Evolutionary conservation across 2,888 invertebrate genomes (phyloP).

Genomic region (Epirrhoe tristata): DNA sequence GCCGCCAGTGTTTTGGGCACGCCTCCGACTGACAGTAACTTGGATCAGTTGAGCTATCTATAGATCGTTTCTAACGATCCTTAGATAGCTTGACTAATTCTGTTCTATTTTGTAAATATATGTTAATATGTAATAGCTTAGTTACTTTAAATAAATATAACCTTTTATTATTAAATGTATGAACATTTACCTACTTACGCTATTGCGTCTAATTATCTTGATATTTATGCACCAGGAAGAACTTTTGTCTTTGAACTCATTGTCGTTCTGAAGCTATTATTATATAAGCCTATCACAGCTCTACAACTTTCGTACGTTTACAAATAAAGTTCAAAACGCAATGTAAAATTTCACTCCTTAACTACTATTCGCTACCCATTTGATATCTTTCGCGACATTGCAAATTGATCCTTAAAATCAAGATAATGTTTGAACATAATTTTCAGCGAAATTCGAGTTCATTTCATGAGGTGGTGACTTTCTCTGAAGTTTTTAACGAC

Average conservation of each 20-base stretch:
- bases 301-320: background rate
- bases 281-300: too few species aligned
- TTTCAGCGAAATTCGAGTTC: slow-evolving; percentile 1
- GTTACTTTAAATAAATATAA: too few species aligned
- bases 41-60: too few species aligned
- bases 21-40: too few species aligned
- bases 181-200: too few species aligned
- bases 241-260: background rate
- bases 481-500: slow-evolving; percentile 38
- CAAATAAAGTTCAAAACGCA: background rate
- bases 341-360: background rate
- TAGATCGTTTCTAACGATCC: too few species aligned
- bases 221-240: background rate
- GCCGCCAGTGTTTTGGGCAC: too few species aligned
- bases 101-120: too few species aligned
- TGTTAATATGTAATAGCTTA: too few species aligned
- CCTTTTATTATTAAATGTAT: too few species aligned
- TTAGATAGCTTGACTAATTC: too few species aligned
- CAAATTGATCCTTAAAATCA: background rate
- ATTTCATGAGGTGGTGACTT: slow-evolving; percentile 24
- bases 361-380: background rate
- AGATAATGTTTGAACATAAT: background rate
- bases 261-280: background rate
- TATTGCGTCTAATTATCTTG: background rate
- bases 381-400: background rate